Evolutionary conservation across 2,113 vertebrate species (phyloP).

Genomic region (Tricholaema leucomelas): DNA sequence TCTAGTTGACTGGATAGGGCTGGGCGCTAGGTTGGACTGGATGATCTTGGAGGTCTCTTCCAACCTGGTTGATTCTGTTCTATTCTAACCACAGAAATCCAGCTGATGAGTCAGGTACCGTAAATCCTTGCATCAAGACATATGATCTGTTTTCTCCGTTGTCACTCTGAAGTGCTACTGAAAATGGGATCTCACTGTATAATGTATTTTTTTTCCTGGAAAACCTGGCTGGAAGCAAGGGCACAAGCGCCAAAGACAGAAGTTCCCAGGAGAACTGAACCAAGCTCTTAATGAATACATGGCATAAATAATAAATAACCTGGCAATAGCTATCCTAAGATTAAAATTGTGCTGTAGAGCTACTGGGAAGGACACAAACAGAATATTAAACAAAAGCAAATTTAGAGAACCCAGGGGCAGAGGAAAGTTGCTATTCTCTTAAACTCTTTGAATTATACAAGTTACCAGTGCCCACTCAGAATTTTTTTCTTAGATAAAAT

Average conservation of each 20-base stretch:
- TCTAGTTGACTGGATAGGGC: too few species aligned
- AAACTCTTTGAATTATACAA: background rate
- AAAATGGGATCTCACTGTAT: background rate
- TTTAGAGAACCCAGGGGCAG: background rate
- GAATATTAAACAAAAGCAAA: constrained; percentile 30
- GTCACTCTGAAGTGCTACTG: background rate
- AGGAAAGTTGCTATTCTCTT: constrained; percentile 8
- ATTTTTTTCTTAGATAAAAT: background rate
- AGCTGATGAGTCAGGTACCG: background rate
- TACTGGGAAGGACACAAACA: background rate
- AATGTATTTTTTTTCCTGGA: constrained; percentile 8
- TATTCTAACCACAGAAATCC: background rate
- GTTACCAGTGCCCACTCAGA: background rate
- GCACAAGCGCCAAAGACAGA: background rate
- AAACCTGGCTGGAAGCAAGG: constrained; percentile 32
- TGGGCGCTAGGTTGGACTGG: too few species aligned
- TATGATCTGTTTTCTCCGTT: background rate
- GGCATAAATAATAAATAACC: constrained; percentile 49
- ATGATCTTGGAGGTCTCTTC: too few species aligned
- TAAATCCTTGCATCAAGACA: background rate
- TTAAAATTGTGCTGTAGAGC: background rate
- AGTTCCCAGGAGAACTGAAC: constrained; percentile 19
- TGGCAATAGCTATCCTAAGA: background rate
- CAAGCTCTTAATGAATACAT: constrained; percentile 30
- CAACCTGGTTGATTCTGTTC: too few species aligned